These are phyloP conservation scores for Chlorocebus sabaeus DNA, from an alignment of 2,113 vertebrate genomes.

Conservation along the genomic window DNA sequence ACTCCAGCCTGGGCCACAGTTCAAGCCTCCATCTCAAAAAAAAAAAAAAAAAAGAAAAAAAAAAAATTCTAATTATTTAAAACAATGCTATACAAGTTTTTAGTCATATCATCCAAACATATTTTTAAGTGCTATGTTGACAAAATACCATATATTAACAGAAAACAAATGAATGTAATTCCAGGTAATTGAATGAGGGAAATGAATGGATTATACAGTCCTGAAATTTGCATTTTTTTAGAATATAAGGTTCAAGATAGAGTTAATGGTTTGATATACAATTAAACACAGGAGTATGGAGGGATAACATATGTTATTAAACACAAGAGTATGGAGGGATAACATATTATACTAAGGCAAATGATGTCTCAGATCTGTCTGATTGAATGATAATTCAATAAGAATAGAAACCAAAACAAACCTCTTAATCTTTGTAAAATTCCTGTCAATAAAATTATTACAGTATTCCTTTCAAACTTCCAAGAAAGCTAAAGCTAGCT, in stretches of 20 bases:
- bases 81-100: background rate
- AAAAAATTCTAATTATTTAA: background rate
- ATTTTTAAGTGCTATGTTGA: background rate
- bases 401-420: background rate
- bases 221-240: background rate
- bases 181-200: background rate
- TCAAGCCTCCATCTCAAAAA: no score
- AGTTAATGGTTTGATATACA: background rate
- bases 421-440: background rate
- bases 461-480: background rate
- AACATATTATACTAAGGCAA: background rate
- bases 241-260: background rate
- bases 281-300: background rate
- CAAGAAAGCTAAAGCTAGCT: background rate
- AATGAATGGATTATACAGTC: background rate
- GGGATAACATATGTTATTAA: background rate
- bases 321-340: background rate
- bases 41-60: background rate
- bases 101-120: background rate
- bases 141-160: background rate
- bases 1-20: no score
- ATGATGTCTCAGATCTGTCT: background rate
- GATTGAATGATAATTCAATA: background rate
- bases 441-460: background rate
- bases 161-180: background rate